Percentiles rank a stretch among this genome's conserved stretches.
Conservation (phyloP, 2,888 invertebrate genomes). For the Lasius platythorax region DNA sequence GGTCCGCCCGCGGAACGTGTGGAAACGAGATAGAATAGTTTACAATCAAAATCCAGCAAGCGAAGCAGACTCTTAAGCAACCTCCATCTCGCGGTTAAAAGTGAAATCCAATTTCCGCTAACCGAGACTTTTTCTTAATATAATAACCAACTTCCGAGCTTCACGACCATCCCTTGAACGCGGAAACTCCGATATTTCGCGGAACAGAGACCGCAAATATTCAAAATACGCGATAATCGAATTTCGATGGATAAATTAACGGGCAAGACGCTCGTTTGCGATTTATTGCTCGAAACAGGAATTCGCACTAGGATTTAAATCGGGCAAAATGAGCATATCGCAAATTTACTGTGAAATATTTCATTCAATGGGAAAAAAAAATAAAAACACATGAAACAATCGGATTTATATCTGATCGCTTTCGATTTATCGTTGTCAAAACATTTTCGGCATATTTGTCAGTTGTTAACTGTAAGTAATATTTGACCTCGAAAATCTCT, state of each 20-base stretch:
- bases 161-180: conserved; percentile 18
- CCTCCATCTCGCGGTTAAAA: conserved; percentile 67
- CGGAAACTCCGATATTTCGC: conserved; percentile 61
- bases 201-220: conserved; percentile 56
- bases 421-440: conserved; percentile 1
- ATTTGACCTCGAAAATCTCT: conserved; percentile 11
- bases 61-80: conserved; percentile 70
- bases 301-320: conserved; percentile 27
- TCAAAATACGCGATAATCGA: conserved; percentile 54
- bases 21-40: conserved; percentile 63
- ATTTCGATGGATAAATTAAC: conserved; percentile 54
- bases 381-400: neutral
- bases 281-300: conserved; percentile 27
- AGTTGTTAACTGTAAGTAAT: conserved; percentile 7
- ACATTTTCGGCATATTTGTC: neutral
- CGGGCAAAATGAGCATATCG: conserved; percentile 13
- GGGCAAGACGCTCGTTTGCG: conserved; percentile 40
- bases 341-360: conserved; percentile 21
- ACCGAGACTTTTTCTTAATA: conserved; percentile 59
- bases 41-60: conserved; percentile 71
- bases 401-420: neutral
- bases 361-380: neutral
- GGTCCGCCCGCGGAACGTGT: conserved; percentile 17
- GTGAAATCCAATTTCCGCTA: conserved; percentile 68
- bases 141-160: conserved; percentile 59